Evolutionary conservation across 2,113 vertebrate genomes (phyloP).

Genomic region (Rana temporaria): DNA sequence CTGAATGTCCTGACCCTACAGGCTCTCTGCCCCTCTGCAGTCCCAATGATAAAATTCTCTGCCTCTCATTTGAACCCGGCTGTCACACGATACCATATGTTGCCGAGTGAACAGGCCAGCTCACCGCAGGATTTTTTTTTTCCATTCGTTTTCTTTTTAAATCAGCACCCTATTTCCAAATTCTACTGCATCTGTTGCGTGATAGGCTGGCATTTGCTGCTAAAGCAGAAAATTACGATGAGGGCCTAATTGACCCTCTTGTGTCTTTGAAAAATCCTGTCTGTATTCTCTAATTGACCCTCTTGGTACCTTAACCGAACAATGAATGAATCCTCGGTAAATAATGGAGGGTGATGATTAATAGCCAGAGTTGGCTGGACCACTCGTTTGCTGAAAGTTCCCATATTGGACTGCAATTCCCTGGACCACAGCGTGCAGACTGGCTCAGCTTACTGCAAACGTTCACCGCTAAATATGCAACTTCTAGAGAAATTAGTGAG

Average conservation of each 20-base stretch:
- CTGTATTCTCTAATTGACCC: slow-evolving; percentile 93
- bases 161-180: slow-evolving; percentile 69
- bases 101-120: neutral
- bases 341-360: slow-evolving; percentile 90
- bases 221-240: slow-evolving; percentile 87
- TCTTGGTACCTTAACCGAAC: slow-evolving; percentile 87
- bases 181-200: slow-evolving; percentile 68
- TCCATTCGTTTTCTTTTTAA: neutral
- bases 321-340: slow-evolving; percentile 89
- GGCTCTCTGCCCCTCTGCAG: slow-evolving; percentile 62
- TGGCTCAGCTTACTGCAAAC: slow-evolving; percentile 27
- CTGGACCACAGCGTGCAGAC: slow-evolving; percentile 47
- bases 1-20: slow-evolving; percentile 54
- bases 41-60: slow-evolving; percentile 43
- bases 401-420: slow-evolving; percentile 60
- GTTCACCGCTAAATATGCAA: slow-evolving; percentile 32
- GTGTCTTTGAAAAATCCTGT: slow-evolving; percentile 86
- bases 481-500: slow-evolving; percentile 21
- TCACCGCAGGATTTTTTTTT: neutral
- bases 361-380: slow-evolving; percentile 81
- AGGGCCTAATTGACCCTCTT: slow-evolving; percentile 93
- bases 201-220: slow-evolving; percentile 79
- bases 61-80: slow-evolving; percentile 57
- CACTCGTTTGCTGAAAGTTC: slow-evolving; percentile 68
- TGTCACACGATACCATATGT: slow-evolving; percentile 58